Evolutionary conservation across 1,140 invertebrate genomes (phyloP), one percentile per base, ranked within the genome.

Genomic region (Dermatophagoides farinae): DNA sequence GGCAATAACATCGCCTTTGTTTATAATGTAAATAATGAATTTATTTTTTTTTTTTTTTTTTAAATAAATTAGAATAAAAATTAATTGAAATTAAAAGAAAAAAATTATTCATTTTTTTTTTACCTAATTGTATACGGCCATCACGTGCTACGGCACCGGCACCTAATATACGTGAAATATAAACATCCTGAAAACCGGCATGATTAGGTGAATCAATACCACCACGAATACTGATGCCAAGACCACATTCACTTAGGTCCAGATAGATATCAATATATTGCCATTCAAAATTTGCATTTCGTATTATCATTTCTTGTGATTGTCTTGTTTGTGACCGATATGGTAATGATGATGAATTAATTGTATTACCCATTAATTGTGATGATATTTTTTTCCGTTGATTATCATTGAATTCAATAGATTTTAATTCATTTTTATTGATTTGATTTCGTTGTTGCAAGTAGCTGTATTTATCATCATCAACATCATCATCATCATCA

Each of bases 181-280:
- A 98, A 68, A 99, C 96, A 68, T 86, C 75, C 12, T 76, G 74
- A 57, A 77, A 77, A 12, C 75, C 77, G 64, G 78, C 80, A 73
- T 93, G 90, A 74, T 95, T 88, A 39, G 89, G 89, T 76, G 93
- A 96, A 71, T 95, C 90, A 0, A 85, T 88, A 59, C 92, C 92
- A 23, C 93, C 93, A 59, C 91, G 90, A 73, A 98, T 97, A 70
- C 88, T 93, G 77, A 98, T 98, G 8, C 93, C 93, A 31, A 98
- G 47, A 10, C 65, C 65, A 54, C 46, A 55, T 39, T 55, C 57
- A 14, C 60, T 62, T 58, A 66, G 62, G 53, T 88, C 85, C 70
- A 93, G 73, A 63, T 80, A 77, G 65, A 92, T 87, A 66, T 88
- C 85, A 71, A 89, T 81, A 73, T 85, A 84, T 65, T 84, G 78